Conservation (phyloP, 1,140 invertebrate genomes). For the Planococcus citri region DNA sequence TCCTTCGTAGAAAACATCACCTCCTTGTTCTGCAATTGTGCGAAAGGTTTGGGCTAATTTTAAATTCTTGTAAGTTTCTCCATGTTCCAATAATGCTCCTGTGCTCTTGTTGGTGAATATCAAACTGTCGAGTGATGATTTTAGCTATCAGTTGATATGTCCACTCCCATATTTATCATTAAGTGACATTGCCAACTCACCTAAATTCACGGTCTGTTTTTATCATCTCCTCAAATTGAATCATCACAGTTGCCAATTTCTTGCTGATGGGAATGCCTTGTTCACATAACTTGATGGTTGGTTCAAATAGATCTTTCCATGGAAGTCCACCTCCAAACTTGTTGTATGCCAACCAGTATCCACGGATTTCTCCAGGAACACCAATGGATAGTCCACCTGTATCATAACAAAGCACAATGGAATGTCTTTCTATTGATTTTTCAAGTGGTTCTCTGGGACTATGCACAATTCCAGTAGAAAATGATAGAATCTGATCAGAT, state of each 20-base stretch:
- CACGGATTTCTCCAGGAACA: slow-evolving; percentile 80
- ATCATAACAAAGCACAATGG: neutral
- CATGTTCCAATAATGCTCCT: slow-evolving; percentile 41
- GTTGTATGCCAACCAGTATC: slow-evolving; percentile 67
- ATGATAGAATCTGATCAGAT: no score
- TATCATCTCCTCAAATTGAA: slow-evolving; percentile 22
- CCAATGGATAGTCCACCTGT: slow-evolving; percentile 66
- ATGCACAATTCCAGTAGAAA: no score
- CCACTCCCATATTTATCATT: no score
- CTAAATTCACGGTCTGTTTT: slow-evolving; percentile 11
- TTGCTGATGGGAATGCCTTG: slow-evolving; percentile 54
- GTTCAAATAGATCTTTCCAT: slow-evolving; percentile 69
- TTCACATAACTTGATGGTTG: slow-evolving; percentile 60
- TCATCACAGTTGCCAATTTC: slow-evolving; percentile 36
- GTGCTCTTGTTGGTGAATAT: slow-evolving; percentile 53
- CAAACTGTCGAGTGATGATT: neutral
- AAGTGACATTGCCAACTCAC: neutral
- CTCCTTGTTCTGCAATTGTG: slow-evolving; percentile 51
- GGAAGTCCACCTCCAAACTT: slow-evolving; percentile 53
- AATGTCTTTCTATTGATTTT: no score
- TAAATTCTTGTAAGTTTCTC: slow-evolving; percentile 54
- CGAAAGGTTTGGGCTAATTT: slow-evolving; percentile 58
- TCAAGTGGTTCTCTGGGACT: no score
- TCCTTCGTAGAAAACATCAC: slow-evolving; percentile 51
- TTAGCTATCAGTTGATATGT: no score